Conservation (phyloP, 2,113 vertebrate genomes). For the Epinephelus cyanopodus region DNA sequence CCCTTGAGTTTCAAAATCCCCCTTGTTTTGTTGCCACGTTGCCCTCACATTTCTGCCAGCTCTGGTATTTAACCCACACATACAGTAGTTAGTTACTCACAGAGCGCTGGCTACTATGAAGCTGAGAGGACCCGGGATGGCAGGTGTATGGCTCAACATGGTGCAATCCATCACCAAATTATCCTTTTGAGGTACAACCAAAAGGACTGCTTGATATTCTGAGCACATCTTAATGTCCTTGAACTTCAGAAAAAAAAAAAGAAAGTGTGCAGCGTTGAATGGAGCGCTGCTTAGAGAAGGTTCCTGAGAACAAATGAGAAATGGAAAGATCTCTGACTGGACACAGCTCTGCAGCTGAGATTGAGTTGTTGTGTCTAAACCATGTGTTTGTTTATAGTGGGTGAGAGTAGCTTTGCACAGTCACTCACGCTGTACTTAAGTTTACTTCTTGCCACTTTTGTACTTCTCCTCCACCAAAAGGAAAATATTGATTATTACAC, state of each 20-base stretch:
- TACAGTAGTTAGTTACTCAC: slow-evolving; percentile 53
- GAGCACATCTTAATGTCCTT: slow-evolving; percentile 84
- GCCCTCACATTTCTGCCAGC: slow-evolving; percentile 62
- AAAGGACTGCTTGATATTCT: slow-evolving; percentile 85
- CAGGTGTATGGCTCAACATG: slow-evolving; percentile 57
- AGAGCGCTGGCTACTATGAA: slow-evolving; percentile 44
- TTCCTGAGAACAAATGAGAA: slow-evolving; percentile 63
- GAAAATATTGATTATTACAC: background rate
- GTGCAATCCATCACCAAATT: slow-evolving; percentile 66
- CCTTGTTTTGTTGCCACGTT: slow-evolving; percentile 71
- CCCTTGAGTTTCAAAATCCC: slow-evolving; percentile 72
- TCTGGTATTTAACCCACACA: slow-evolving; percentile 71
- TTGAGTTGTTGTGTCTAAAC: background rate
- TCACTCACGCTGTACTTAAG: background rate
- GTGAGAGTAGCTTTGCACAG: background rate
- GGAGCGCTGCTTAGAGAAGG: slow-evolving; percentile 63
- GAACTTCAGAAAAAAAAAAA: slow-evolving; percentile 71
- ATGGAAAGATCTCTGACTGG: slow-evolving; percentile 59
- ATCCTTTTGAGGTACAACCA: slow-evolving; percentile 66
- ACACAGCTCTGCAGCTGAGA: slow-evolving; percentile 12
- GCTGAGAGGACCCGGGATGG: slow-evolving; percentile 27
- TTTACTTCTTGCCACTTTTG: too few species aligned
- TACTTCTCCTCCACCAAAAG: background rate
- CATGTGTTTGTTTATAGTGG: background rate
- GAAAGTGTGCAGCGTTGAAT: slow-evolving; percentile 70